These are phyloP conservation scores for Beaufortia kweichowensis DNA, from an alignment of 2,113 vertebrate species.

Conservation along the genomic window DNA sequence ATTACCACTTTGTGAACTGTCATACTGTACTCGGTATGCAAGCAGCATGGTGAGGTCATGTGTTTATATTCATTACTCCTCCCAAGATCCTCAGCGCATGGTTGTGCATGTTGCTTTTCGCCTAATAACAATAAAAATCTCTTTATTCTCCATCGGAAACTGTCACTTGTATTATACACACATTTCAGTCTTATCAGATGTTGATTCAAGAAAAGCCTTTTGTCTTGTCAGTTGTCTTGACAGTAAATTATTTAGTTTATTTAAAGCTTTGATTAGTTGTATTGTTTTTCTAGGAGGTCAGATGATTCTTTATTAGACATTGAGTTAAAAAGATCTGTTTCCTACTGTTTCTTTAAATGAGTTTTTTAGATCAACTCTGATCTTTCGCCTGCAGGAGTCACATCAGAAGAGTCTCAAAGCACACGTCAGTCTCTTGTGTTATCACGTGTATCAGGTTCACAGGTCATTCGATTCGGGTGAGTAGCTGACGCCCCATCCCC, in stretches of 20 bases:
- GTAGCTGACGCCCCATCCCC: constrained; percentile 78
- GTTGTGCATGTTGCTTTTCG: constrained; percentile 88
- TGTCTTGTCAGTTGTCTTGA: too few species aligned
- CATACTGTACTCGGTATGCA: too few species aligned
- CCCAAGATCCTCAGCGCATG: constrained; percentile 96
- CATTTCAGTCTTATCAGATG: too few species aligned
- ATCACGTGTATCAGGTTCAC: constrained; percentile 64
- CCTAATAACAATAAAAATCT: not conserved
- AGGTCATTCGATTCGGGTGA: constrained; percentile 86
- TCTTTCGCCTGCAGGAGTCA: constrained; percentile 9
- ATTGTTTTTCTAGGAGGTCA: not conserved
- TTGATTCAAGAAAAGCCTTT: too few species aligned
- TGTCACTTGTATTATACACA: not conserved
- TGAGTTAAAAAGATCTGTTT: not conserved
- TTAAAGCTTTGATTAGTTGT: not conserved
- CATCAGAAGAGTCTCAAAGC: constrained; percentile 6
- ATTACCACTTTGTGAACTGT: too few species aligned
- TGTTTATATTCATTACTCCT: constrained; percentile 93
- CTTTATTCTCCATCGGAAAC: not conserved
- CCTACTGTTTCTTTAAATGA: not conserved
- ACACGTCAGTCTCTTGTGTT: constrained; percentile 50
- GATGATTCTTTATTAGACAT: not conserved
- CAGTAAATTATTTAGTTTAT: not conserved
- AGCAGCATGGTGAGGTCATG: constrained; percentile 94
- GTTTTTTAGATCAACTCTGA: not conserved